These are phyloP conservation scores for Chaetophractus vellerosus DNA, from an alignment of 2,797 vertebrate genomes.

Conservation along the genomic window DNA sequence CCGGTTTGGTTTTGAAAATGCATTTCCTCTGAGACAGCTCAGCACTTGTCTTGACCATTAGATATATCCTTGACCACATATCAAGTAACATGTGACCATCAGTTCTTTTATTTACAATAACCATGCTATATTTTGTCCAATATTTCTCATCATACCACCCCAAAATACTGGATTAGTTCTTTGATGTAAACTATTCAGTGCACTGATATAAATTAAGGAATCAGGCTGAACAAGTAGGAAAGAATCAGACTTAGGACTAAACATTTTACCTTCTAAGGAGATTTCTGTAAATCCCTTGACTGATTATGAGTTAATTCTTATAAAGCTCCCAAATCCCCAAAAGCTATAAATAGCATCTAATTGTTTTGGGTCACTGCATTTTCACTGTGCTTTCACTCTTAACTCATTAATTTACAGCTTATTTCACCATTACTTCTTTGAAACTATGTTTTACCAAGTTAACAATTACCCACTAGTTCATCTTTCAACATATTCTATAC, in stretches of 20 bases:
- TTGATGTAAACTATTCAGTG: not conserved
- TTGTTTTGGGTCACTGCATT: not conserved
- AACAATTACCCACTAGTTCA: not conserved
- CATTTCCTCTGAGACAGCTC: not conserved
- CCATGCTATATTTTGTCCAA: not conserved
- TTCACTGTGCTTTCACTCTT: not conserved
- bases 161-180: not conserved
- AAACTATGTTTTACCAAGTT: not conserved
- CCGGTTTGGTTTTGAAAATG: not conserved
- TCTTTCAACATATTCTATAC: not conserved
- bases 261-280: not conserved
- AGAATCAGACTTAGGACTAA: not conserved
- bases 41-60: not conserved
- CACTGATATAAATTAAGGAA: not conserved
- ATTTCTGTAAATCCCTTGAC: not conserved
- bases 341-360: not conserved
- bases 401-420: not conserved
- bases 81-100: not conserved
- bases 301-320: not conserved
- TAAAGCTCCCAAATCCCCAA: not conserved
- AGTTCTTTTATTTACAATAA: not conserved
- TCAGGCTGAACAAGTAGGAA: not conserved
- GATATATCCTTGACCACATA: not conserved
- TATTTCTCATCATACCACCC: not conserved
- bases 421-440: not conserved